Base-by-base conservation (phyloP, 2,888 invertebrate genomes). In the Alsophila aescularia region DNA sequence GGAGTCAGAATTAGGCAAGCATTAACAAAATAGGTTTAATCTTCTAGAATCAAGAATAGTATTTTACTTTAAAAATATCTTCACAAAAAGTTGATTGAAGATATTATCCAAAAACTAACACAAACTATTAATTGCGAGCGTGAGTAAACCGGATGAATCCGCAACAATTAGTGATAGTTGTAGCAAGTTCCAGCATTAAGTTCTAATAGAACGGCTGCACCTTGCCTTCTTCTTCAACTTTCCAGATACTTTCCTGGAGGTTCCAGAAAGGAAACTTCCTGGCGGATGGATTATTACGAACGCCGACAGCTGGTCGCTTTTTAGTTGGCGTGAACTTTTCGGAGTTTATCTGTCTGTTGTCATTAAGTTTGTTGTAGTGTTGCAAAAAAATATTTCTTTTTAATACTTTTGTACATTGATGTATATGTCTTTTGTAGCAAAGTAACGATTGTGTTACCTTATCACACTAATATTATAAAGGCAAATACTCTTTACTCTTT, bases 121-220 rank as follows among this genome's bases (percentile, higher is more conserved):
- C 21, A 40, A 52, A 52, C 45, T 52, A 52, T 52, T 52, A 52
- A 52, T 52, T 45, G 52, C 44, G 16, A 31, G 31, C 34, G 24
- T 45, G 40, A 27, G 45, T 52, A 40, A 45, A 52, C 24, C 45
- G 10, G 40, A 13, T 16, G 50, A 43, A 40, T 45, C 39, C 34
- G 40, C 35, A 40, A 52, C 52, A 52, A 41, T 52, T 40, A 52
- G 15, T 24, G 16, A 18, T 24, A 52, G 18, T 43, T 29, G 13
- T 21, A 3, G 21, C 27, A 34, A 51, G 49, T 41, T 16, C 16
- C n/a, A 51, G 41, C 32, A 32, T 10, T 12, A 40, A 42, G 44
- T 37, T 47, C 15, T 47, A 47, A 47, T 36, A 45, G 35, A 37
- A 27, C 14, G 18, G 16, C 24, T 34, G 44, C 36, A 45, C 45